A percentile compares a stretch with the other conserved stretches of the same genome.
These are phyloP conservation scores for Arctia plantaginis DNA, from an alignment of 2,888 invertebrate genomes.

Conservation along the genomic window DNA sequence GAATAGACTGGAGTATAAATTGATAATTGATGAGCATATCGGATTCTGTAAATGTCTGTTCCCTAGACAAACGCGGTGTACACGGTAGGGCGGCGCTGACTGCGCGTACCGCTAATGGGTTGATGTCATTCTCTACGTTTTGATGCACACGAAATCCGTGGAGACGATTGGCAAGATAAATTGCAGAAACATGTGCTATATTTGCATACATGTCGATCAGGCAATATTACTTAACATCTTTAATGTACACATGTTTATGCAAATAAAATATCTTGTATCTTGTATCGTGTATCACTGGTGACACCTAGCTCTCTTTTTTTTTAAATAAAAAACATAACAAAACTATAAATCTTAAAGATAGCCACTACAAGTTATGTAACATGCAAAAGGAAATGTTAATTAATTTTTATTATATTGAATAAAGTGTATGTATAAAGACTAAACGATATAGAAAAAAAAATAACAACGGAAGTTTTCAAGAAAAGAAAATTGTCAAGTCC, in stretches of 20 bases:
- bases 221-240: too few species aligned
- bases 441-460: too few species aligned
- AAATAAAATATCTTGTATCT: too few species aligned
- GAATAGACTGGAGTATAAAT: neutral
- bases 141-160: constrained; percentile 50
- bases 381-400: too few species aligned
- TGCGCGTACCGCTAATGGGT: constrained; percentile 78
- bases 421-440: too few species aligned
- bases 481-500: neutral
- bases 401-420: too few species aligned
- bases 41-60: constrained; percentile 49
- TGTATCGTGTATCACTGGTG: too few species aligned
- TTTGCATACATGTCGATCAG: neutral
- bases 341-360: too few species aligned
- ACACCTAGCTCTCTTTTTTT: neutral
- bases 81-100: constrained; percentile 66
- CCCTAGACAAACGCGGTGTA: constrained; percentile 55
- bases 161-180: constrained; percentile 47
- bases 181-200: neutral
- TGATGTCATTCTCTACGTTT: constrained; percentile 77
- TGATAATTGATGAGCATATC: constrained; percentile 28
- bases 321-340: neutral
- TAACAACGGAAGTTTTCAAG: neutral
- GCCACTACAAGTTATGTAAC: too few species aligned
- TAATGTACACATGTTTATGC: too few species aligned